phyloP scores from a whole-genome alignment of 1,140 invertebrate species.

The Drosophila kepulauana region DNA sequence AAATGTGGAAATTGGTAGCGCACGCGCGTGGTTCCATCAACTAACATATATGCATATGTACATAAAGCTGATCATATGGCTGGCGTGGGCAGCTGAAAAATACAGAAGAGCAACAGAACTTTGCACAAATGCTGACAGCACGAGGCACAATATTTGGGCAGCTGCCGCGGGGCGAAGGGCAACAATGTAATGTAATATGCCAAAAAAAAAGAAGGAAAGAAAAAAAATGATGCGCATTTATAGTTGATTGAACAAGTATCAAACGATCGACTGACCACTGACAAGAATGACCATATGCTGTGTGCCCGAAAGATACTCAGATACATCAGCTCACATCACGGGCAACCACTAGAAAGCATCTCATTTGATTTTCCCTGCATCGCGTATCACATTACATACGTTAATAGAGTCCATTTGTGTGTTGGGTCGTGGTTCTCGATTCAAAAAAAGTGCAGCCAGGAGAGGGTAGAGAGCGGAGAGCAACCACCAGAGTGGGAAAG shows the following conservation, averaged over 20 bases:
- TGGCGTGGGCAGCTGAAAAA: constrained; percentile 31
- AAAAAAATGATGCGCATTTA: constrained; percentile 32
- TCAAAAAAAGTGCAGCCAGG: constrained; percentile 38
- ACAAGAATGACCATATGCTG: constrained; percentile 56
- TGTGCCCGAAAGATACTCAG: constrained; percentile 37
- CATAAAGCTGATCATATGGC: constrained; percentile 4
- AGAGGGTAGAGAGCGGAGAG: constrained; percentile 31
- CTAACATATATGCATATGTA: background rate
- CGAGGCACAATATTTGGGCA: constrained; percentile 72
- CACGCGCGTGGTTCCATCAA: constrained; percentile 1
- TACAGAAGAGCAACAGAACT: no score
- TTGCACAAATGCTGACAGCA: constrained; percentile 48
- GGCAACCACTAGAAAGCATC: constrained; percentile 9
- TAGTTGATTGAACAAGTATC: constrained; percentile 10
- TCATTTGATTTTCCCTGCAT: constrained; percentile 65
- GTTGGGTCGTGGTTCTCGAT: constrained; percentile 9
- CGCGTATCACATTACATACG: constrained; percentile 63
- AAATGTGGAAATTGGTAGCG: constrained; percentile 14
- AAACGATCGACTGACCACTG: constrained; percentile 35
- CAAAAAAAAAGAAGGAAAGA: constrained; percentile 42
- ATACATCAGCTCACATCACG: constrained; percentile 54
- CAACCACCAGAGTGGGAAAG: constrained; percentile 60
- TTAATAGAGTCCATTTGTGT: constrained; percentile 71
- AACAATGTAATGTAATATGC: constrained; percentile 65
- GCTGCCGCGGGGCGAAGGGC: constrained; percentile 42